Conservation (phyloP, 2,888 invertebrate genomes). For the Lissonota sp. region DNA sequence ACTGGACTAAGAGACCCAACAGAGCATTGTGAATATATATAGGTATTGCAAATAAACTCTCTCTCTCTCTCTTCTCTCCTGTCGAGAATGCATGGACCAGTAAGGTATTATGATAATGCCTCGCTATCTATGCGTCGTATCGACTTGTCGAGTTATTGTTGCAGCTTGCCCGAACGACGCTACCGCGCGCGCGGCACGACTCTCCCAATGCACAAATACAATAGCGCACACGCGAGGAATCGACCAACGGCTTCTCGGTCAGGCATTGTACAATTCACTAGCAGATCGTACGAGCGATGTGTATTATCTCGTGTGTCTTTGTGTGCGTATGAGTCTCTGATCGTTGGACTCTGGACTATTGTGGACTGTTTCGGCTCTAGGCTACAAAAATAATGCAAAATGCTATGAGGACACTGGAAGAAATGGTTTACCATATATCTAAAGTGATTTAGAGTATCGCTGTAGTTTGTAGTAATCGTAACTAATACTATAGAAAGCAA, state of each 20-base stretch:
- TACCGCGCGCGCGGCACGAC: slow-evolving; percentile 53
- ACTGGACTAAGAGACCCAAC: slow-evolving; percentile 53
- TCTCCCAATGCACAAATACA: slow-evolving; percentile 53
- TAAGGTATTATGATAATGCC: slow-evolving; percentile 76
- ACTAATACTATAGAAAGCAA: too few relatives aligned
- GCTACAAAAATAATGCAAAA: background rate
- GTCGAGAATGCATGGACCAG: slow-evolving; percentile 69
- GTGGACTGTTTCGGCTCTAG: background rate
- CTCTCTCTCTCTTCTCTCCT: background rate
- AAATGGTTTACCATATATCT: background rate
- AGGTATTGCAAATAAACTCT: slow-evolving; percentile 5
- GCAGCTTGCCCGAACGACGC: slow-evolving; percentile 64
- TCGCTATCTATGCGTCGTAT: slow-evolving; percentile 76
- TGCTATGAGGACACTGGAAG: background rate
- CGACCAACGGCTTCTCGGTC: slow-evolving; percentile 24
- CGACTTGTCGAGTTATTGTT: slow-evolving; percentile 78
- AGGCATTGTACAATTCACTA: slow-evolving; percentile 13
- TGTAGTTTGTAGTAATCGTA: too few relatives aligned
- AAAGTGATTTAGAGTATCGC: background rate
- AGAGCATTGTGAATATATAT: slow-evolving; percentile 41
- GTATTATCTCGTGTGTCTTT: background rate
- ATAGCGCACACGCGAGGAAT: slow-evolving; percentile 49
- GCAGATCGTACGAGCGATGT: background rate
- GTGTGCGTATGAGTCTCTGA: slow-evolving; percentile 1
- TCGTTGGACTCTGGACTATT: background rate